Base-by-base conservation (phyloP, 1,140 invertebrate genomes). In the Eriocheir sinensis region DNA sequence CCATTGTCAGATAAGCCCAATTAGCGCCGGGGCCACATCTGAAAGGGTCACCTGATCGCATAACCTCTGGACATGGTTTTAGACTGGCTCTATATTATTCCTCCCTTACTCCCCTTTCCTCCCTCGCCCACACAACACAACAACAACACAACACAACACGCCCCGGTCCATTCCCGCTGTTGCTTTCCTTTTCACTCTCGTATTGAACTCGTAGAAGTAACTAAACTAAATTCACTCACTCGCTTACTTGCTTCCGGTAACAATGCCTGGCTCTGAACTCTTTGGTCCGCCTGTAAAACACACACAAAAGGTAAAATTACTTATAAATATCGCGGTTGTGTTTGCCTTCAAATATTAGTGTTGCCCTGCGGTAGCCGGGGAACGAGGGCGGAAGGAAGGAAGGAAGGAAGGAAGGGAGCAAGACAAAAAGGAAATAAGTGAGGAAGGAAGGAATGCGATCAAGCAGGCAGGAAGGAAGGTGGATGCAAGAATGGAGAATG, bases 401-500 rank as follows among this genome's bases (percentile, higher is more conserved):
- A 72, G 21, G 60, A 21, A 6, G n/a, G 17, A 72, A 2, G 60
- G 27, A n/a, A 21, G 27, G 27, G n/a, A 21, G 21, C 6, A 72
- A 72, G 4, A 8, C 6, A n/a, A 21, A n/a, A n/a, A 72, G 60
- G 27, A 72, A n/a, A 8, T 4, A 8, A n/a, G 1, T 21, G 21
- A n/a, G 60, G 60, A n/a, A 72, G 60, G 60, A 72, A 72, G 60
- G 60, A n/a, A 72, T n/a, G n/a, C n/a, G n/a, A n/a, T n/a, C n/a
- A n/a, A n/a, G n/a, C n/a, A n/a, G n/a, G n/a, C n/a, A n/a, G n/a
- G n/a, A n/a, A n/a, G 53, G 53, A 21, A 27, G 53, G 53, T n/a
- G 15, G 44, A 48, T 8, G 15, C 44, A 48, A 48, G 44, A 15
- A 48, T 8, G 44, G 44, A 48, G 44, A 15, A 48, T 4, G 44